Conservation (phyloP, 2,113 vertebrate species). For the Junco hyemalis region DNA sequence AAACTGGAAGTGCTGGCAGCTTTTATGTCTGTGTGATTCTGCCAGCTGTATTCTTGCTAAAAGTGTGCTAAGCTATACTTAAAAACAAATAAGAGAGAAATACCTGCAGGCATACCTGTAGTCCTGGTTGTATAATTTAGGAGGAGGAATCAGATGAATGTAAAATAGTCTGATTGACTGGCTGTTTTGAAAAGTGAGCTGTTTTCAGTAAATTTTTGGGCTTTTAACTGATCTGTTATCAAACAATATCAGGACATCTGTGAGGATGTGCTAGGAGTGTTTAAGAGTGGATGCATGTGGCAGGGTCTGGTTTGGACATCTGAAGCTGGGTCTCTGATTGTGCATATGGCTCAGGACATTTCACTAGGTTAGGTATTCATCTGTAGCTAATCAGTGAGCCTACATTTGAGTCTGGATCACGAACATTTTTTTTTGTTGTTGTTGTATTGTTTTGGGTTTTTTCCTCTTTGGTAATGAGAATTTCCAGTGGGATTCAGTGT, state of each 20-base stretch:
- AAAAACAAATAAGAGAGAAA: not conserved
- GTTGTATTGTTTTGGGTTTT: not conserved
- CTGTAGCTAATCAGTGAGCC: not conserved
- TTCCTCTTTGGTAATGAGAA: not conserved
- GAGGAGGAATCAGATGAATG: not conserved
- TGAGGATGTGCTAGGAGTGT: not conserved
- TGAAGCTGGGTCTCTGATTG: not conserved
- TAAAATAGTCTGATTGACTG: not conserved
- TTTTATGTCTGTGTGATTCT: not conserved
- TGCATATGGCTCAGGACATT: not conserved
- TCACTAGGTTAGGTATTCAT: not conserved
- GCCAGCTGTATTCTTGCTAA: not conserved
- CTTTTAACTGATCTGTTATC: not conserved
- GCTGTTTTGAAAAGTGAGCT: not conserved
- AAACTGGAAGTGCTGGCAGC: not conserved
- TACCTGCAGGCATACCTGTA: not conserved
- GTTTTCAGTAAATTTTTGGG: not conserved
- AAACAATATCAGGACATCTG: not conserved
- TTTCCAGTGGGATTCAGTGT: not conserved
- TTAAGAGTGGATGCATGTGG: not conserved
- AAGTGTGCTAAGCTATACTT: not conserved
- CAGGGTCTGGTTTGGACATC: not conserved
- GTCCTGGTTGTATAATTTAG: not conserved
- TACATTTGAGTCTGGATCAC: not conserved
- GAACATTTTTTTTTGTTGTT: no score